Evolutionary conservation across 2,113 vertebrate species (phyloP), one percentile per base, ranked within the genome.

Genomic region (Xiphorhynchus elegans): DNA sequence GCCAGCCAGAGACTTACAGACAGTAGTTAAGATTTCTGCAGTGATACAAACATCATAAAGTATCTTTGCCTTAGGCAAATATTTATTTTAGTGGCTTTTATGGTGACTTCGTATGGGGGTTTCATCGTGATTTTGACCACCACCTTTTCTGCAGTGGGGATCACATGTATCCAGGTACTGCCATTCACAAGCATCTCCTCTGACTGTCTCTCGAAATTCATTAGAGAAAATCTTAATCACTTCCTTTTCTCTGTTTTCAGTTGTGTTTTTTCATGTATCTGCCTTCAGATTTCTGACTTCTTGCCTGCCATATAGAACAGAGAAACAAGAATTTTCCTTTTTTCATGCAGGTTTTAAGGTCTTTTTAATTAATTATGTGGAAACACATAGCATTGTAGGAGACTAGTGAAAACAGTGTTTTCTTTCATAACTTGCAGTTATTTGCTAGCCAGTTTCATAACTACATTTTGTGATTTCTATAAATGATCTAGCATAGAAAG

Each of bases 331-430:
- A 31, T 46, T 68, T 84, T 59, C 67, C 9, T 17, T 37, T 94
- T 81, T 67, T 82, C 44, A 9, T 55, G 11, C 6, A 35, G 5
- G 2, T 29, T 75, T 91, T 81, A 20, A 46, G 18, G 19, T 46
- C 25, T 73, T 95, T 89, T 76, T 2, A 31, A 53, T 86, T 87
- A 87, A 19, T 53, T 50, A 68, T 63, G 13, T 72, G 82, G 81
- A 96, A 95, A 56, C 26, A 91, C 17, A 15, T 81, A 72, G 56
- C 40, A 26, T 84, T 94, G 46, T 89, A 66, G 39, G 23, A 87
- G 17, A 90, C 62, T 84, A 88, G 55, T 92, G 42, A 53, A 93
- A 96, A 87, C 81, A 84, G 18, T n/a, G 64, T 53, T 89, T 95
- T 93, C 74, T 85, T 83, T 50, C 84, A 55, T 90, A 92, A 69